phyloP scores from a whole-genome alignment of 64 coral and sea anemone genomes.

The Hydrozoanthus tunicans region DNA sequence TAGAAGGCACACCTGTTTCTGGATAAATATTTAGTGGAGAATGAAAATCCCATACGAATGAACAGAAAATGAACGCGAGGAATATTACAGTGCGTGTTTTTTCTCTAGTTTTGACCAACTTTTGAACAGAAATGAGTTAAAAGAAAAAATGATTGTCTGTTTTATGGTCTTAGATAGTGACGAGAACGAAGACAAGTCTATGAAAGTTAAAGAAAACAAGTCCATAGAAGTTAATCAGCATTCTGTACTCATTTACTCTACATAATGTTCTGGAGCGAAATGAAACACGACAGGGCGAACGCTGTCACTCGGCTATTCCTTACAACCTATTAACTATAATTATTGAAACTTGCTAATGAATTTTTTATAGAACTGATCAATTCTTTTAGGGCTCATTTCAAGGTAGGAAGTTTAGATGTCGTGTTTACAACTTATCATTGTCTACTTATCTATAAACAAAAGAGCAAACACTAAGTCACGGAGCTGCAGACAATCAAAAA shows the following conservation, averaged over 20 bases:
- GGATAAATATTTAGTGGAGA: neutral
- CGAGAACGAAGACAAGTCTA: neutral
- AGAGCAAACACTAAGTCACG: too few species aligned
- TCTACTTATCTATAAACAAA: too few species aligned
- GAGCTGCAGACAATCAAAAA: too few species aligned
- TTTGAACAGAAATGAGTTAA: neutral
- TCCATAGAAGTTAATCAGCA: neutral
- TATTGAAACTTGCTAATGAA: neutral
- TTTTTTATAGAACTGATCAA: neutral
- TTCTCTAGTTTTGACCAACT: neutral
- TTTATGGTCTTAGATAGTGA: neutral
- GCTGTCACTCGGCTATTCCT: neutral
- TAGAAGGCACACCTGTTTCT: constrained; percentile 1
- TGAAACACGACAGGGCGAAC: neutral
- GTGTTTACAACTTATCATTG: too few species aligned
- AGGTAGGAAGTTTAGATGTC: neutral
- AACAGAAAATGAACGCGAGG: neutral
- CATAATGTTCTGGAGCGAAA: neutral
- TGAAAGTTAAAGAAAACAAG: too few species aligned
- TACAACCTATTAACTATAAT: neutral
- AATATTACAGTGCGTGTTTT: neutral
- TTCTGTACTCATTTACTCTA: neutral
- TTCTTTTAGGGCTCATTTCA: neutral
- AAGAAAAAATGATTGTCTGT: neutral
- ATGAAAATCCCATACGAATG: neutral